Percentiles rank a stretch among this genome's conserved stretches.
These are phyloP conservation scores for Hirtodrosophila alboralis DNA, from an alignment of 2,888 invertebrate species.

Conservation along the genomic window DNA sequence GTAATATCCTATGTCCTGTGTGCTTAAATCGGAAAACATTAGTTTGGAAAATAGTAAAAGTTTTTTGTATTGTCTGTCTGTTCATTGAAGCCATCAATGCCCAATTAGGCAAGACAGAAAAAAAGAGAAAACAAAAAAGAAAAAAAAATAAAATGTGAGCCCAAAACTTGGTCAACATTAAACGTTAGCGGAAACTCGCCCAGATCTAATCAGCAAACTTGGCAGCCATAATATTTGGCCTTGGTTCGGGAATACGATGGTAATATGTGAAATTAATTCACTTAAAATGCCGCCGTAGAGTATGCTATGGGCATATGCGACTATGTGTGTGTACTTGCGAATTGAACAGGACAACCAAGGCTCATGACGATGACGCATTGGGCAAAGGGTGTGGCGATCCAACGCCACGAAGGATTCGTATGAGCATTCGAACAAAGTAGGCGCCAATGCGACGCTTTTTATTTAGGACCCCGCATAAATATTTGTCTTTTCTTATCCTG, in stretches of 20 bases:
- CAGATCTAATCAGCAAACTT: constrained; percentile 48
- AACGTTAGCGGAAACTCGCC: constrained; percentile 22
- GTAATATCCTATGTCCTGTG: too few relatives aligned
- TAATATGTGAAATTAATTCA: constrained; percentile 68
- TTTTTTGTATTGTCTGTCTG: constrained; percentile 5
- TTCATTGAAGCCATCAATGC: constrained; percentile 14
- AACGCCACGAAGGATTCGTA: constrained; percentile 34
- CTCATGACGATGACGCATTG: constrained; percentile 48
- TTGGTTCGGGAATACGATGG: constrained; percentile 7
- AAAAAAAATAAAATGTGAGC: constrained; percentile 9
- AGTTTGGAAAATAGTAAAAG: constrained; percentile 5
- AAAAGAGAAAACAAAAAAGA: constrained; percentile 8
- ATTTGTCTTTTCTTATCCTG: constrained; percentile 35
- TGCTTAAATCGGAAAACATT: background rate
- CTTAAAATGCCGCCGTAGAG: constrained; percentile 66
- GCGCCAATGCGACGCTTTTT: constrained; percentile 58
- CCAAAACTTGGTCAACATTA: constrained; percentile 19
- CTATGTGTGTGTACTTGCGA: constrained; percentile 19
- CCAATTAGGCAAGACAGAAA: constrained; percentile 17
- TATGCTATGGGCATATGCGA: constrained; percentile 50
- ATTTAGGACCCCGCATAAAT: constrained; percentile 52
- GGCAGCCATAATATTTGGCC: constrained; percentile 44
- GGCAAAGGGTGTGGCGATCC: constrained; percentile 37
- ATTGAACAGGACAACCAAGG: constrained; percentile 1
- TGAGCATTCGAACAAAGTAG: constrained; percentile 29